Evolutionary conservation across 92 coral and sea anemone genomes (phyloP).

Genomic region (Plumapathes pennacea): DNA sequence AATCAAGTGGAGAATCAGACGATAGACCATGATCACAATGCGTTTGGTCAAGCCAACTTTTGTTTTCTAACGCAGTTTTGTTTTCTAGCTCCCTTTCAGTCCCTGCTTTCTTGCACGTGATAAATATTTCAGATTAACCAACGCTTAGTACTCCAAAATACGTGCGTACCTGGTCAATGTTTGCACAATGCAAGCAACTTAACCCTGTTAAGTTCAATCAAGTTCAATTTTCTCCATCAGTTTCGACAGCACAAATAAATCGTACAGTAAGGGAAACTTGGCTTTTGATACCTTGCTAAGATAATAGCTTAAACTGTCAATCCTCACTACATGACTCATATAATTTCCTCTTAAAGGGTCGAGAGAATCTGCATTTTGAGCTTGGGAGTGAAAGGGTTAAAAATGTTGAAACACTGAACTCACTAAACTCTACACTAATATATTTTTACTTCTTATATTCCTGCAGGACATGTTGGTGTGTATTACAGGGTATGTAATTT

Average conservation of each 20-base stretch:
- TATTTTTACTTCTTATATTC: not conserved
- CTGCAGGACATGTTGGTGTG: slow-evolving; percentile 91
- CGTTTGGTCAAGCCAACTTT: not conserved
- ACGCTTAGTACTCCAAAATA: not conserved
- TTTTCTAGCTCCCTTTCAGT: not conserved
- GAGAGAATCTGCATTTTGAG: no score
- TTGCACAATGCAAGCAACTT: not conserved
- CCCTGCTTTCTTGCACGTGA: not conserved
- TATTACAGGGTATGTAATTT: slow-evolving; percentile 81
- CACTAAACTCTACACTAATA: not conserved
- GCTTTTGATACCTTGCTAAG: no score
- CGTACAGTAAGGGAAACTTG: no score
- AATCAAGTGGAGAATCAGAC: not conserved
- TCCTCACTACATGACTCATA: no score
- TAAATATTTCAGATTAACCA: not conserved
- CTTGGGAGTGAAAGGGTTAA: no score
- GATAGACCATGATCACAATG: not conserved
- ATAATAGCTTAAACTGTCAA: no score
- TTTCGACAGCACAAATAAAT: no score
- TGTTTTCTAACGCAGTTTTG: not conserved
- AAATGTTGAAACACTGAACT: not conserved
- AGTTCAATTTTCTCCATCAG: no score
- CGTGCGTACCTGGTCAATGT: not conserved
- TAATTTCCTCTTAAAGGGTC: no score
- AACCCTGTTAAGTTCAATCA: no score